A percentile compares a stretch with the other conserved stretches of the same genome.
phyloP scores from a whole-genome alignment of 2,113 vertebrate species.

The Otolemur garnettii region DNA sequence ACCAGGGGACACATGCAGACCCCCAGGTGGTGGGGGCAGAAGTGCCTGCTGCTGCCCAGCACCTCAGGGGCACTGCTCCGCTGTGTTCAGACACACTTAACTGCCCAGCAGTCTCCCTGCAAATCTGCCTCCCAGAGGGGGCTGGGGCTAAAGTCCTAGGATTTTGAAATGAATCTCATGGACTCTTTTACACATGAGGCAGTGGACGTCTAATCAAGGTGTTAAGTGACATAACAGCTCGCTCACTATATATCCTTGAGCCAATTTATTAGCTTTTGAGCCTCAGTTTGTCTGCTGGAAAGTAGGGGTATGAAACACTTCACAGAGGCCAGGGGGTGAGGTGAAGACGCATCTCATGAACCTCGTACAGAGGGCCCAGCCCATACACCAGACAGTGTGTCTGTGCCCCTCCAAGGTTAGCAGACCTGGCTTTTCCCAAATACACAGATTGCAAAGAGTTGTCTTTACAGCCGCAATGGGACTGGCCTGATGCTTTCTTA shows the following conservation, averaged over 20 bases:
- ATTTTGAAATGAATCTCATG: not conserved
- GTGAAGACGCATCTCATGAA: not conserved
- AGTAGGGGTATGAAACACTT: not conserved
- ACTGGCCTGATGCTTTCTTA: not conserved
- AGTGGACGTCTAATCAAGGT: not conserved
- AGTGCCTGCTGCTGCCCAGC: not conserved
- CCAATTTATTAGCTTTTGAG: not conserved
- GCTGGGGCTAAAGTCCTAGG: not conserved
- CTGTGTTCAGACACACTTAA: not conserved
- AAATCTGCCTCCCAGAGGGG: not conserved
- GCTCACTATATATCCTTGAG: not conserved
- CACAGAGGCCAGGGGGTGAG: not conserved
- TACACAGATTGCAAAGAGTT: not conserved
- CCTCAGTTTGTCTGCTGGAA: not conserved
- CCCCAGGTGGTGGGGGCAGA: no score
- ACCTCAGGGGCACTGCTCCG: fast-evolving
- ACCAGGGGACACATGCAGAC: not conserved
- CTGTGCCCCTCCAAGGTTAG: not conserved
- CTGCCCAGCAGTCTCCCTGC: fast-evolving
- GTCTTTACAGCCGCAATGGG: not conserved
- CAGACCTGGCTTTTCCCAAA: not conserved
- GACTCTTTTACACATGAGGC: not conserved
- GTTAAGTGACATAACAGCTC: not conserved
- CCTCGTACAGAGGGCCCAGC: no score
- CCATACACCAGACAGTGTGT: fast-evolving